These are phyloP conservation scores for Yponomeuta cagnagella DNA, from an alignment of 2,888 invertebrate species.

Conservation along the genomic window DNA sequence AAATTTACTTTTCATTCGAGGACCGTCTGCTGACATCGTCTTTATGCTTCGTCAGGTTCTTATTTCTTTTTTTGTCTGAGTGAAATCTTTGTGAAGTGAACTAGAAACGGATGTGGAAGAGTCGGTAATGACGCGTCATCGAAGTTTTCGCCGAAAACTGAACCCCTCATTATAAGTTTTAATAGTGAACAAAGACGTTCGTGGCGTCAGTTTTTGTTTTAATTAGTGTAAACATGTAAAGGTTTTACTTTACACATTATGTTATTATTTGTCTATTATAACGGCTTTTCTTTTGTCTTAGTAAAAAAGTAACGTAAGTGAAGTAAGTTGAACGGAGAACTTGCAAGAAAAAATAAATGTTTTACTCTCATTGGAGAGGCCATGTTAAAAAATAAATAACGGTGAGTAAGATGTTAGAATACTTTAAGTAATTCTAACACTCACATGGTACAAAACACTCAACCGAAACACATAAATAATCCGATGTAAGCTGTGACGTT, in stretches of 20 bases:
- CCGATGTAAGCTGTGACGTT: too few relatives aligned
- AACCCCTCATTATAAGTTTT: conserved; percentile 61
- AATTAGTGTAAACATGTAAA: background rate
- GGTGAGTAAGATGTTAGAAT: too few relatives aligned
- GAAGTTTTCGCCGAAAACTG: conserved; percentile 24
- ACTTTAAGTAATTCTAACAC: too few relatives aligned
- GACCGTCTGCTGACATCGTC: background rate
- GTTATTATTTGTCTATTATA: background rate
- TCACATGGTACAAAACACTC: too few relatives aligned
- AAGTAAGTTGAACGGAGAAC: too few relatives aligned
- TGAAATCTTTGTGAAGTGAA: background rate
- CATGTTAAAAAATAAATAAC: too few relatives aligned
- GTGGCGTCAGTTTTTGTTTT: conserved; percentile 23
- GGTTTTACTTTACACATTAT: background rate
- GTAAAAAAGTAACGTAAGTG: too few relatives aligned
- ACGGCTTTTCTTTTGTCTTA: too few relatives aligned
- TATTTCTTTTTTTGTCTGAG: background rate
- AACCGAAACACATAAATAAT: too few relatives aligned
- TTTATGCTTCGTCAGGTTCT: conserved; percentile 6
- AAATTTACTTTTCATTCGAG: background rate
- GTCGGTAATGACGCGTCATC: conserved; percentile 7
- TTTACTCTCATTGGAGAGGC: too few relatives aligned
- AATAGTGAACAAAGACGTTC: conserved; percentile 58
- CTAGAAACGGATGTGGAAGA: background rate
- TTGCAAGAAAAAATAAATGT: too few relatives aligned